phyloP scores from a whole-genome alignment of 2,113 vertebrate genomes.

The Eulemur rufifrons region DNA sequence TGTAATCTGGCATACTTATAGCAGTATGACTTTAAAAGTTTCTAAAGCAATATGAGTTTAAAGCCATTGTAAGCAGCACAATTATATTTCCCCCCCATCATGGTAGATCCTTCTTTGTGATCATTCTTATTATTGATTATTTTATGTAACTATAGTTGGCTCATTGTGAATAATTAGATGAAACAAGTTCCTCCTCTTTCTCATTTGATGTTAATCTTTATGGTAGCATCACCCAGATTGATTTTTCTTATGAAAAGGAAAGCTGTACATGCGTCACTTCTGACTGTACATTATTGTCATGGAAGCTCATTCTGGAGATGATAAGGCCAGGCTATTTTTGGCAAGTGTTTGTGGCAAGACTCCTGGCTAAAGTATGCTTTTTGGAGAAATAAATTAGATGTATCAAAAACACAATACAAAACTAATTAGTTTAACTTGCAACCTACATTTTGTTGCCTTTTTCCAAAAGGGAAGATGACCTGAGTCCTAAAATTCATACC shows the following conservation, averaged over 20 bases:
- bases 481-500: neutral
- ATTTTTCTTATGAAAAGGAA: slow-evolving; percentile 64
- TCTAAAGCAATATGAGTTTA: slow-evolving; percentile 46
- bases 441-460: slow-evolving; percentile 20
- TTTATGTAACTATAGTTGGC: slow-evolving; percentile 54
- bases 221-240: slow-evolving; percentile 31
- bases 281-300: slow-evolving; percentile 59
- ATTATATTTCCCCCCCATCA: neutral
- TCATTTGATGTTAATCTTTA: slow-evolving; percentile 42
- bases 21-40: slow-evolving; percentile 47
- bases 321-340: slow-evolving; percentile 46
- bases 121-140: slow-evolving; percentile 55
- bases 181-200: neutral
- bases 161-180: slow-evolving; percentile 50
- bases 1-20: slow-evolving; percentile 25
- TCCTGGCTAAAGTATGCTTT: slow-evolving; percentile 47
- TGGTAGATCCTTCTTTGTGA: slow-evolving; percentile 17
- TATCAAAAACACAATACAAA: slow-evolving; percentile 34
- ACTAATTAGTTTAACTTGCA: slow-evolving; percentile 45
- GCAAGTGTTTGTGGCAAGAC: slow-evolving; percentile 37
- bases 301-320: slow-evolving; percentile 55
- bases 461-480: slow-evolving; percentile 33
- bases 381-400: slow-evolving; percentile 16
- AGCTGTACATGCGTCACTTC: slow-evolving; percentile 59
- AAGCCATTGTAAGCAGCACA: slow-evolving; percentile 20